Evolutionary conservation across 2,113 vertebrate genomes (phyloP).

Genomic region (Potamarius usumacintae): DNA sequence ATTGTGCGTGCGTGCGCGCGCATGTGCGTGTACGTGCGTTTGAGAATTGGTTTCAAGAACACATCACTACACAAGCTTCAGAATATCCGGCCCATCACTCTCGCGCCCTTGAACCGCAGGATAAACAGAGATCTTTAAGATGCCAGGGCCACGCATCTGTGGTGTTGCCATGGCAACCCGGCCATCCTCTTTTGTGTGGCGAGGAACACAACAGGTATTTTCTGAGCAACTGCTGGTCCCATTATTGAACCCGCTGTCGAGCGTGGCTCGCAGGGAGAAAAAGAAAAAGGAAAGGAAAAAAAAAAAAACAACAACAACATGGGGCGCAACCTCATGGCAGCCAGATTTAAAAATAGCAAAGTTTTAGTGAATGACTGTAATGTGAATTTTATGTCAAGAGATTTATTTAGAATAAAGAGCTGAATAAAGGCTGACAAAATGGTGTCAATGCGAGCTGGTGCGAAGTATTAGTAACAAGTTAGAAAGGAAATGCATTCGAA

Average conservation of each 20-base stretch:
- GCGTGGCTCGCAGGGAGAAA: background rate
- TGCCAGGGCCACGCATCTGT: slow-evolving; percentile 42
- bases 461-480: background rate
- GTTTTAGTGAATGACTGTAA: background rate
- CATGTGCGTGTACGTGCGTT: slow-evolving; percentile 24
- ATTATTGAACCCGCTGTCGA: slow-evolving; percentile 43
- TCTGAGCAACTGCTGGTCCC: slow-evolving; percentile 51
- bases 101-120: slow-evolving; percentile 30
- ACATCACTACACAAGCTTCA: slow-evolving; percentile 31
- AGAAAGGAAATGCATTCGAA: background rate
- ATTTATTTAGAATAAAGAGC: background rate
- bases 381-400: background rate
- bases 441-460: background rate
- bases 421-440: background rate
- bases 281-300: background rate
- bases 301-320: background rate
- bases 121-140: slow-evolving; percentile 48
- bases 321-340: slow-evolving; percentile 25
- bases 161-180: slow-evolving; percentile 54
- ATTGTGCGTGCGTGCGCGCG: slow-evolving; percentile 36
- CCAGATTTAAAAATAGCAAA: slow-evolving; percentile 40
- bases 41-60: slow-evolving; percentile 24
- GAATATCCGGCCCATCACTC: slow-evolving; percentile 24
- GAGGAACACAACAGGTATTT: slow-evolving; percentile 58
- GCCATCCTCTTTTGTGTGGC: slow-evolving; percentile 43